These are phyloP conservation scores for Cyprinodon diabolis DNA, from an alignment of 2,797 vertebrate genomes.

Conservation along the genomic window DNA sequence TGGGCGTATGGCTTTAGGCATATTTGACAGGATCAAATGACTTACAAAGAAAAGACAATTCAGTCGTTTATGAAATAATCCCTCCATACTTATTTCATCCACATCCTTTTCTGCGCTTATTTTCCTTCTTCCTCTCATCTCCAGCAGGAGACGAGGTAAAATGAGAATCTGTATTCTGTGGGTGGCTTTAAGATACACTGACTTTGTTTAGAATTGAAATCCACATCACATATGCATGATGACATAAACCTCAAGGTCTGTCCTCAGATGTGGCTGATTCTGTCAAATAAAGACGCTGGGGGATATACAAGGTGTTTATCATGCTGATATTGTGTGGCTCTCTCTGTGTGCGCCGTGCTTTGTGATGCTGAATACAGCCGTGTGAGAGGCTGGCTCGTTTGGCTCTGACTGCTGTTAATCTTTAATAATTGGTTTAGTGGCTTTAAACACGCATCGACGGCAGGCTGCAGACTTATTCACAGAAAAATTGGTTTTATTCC, in stretches of 20 bases:
- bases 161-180: slow-evolving; percentile 69
- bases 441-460: slow-evolving; percentile 21
- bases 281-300: slow-evolving; percentile 45
- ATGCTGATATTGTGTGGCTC: slow-evolving; percentile 40
- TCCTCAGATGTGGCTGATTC: slow-evolving; percentile 62
- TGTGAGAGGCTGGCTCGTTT: neutral
- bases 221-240: slow-evolving; percentile 67
- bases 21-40: slow-evolving; percentile 83
- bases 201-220: slow-evolving; percentile 74
- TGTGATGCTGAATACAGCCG: slow-evolving; percentile 12
- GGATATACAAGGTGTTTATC: slow-evolving; percentile 49
- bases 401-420: slow-evolving; percentile 16
- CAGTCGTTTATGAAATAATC: slow-evolving; percentile 83
- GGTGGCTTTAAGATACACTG: slow-evolving; percentile 68
- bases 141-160: slow-evolving; percentile 61
- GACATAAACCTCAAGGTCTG: slow-evolving; percentile 68
- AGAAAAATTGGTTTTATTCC: slow-evolving; percentile 2
- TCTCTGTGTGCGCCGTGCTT: slow-evolving; percentile 13
- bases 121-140: slow-evolving; percentile 46
- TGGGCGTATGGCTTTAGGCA: slow-evolving; percentile 80
- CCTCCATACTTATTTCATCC: slow-evolving; percentile 78
- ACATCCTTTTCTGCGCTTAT: slow-evolving; percentile 57
- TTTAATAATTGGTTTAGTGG: slow-evolving; percentile 39
- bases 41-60: slow-evolving; percentile 77
- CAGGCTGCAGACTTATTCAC: slow-evolving; percentile 10